A percentile compares a stretch with the other conserved stretches of the same genome.
These are phyloP conservation scores for Semotilus atromaculatus DNA, from an alignment of 2,797 vertebrate genomes.

Conservation along the genomic window DNA sequence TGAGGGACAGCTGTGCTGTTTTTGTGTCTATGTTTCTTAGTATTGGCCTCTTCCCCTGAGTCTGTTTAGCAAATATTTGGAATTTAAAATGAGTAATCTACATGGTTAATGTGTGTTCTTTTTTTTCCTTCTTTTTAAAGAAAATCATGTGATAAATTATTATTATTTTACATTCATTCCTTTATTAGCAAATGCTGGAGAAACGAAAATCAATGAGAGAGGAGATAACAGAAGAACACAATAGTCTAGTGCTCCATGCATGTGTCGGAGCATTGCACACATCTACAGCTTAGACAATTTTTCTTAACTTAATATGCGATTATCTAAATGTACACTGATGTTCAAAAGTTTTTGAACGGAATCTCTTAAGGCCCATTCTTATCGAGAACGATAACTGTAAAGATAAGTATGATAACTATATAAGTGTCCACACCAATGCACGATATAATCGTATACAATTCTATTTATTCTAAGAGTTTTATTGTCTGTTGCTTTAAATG, in stretches of 20 bases:
- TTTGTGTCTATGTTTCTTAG: conserved; percentile 37
- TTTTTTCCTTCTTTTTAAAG: background rate
- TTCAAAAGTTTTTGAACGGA: background rate
- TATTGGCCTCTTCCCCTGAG: background rate
- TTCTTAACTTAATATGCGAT: background rate
- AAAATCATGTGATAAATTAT: background rate
- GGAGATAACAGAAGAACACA: background rate
- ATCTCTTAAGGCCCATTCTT: background rate
- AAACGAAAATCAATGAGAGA: background rate
- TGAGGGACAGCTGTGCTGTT: conserved; percentile 43
- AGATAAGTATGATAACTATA: background rate
- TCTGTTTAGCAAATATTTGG: conserved; percentile 14
- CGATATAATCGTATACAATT: no score
- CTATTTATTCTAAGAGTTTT: background rate
- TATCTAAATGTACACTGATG: background rate
- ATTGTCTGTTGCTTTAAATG: no score
- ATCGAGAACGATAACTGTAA: background rate
- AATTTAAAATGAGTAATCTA: background rate
- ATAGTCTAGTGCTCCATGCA: background rate
- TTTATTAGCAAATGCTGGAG: conserved; percentile 1
- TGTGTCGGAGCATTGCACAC: background rate
- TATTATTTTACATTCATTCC: background rate
- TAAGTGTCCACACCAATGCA: background rate
- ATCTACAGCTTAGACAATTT: background rate
- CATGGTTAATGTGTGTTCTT: background rate